Evolutionary conservation across 2,797 vertebrate species (phyloP).

Genomic region (Microctenopoma lineatum): DNA sequence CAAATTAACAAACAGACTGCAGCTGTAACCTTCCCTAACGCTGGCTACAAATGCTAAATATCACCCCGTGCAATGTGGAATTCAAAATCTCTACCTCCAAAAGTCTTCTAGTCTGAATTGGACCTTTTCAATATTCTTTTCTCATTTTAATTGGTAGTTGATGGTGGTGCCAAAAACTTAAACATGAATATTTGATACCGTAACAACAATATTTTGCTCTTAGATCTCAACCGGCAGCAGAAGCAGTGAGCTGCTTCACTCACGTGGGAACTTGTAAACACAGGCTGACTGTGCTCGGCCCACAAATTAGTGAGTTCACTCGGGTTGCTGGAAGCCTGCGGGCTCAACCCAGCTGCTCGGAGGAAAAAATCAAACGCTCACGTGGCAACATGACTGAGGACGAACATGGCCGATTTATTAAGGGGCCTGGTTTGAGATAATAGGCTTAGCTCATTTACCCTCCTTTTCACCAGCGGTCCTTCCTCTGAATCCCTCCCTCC

Average conservation of each 20-base stretch:
- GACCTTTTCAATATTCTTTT: background rate
- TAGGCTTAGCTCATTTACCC: constrained; percentile 69
- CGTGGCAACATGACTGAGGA: constrained; percentile 52
- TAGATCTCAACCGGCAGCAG: constrained; percentile 17
- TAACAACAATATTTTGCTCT: constrained; percentile 21
- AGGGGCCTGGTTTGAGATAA: constrained; percentile 58
- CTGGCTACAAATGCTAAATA: background rate
- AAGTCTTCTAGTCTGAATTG: background rate
- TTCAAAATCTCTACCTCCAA: constrained; percentile 10
- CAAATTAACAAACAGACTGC: too few species aligned
- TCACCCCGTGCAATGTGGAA: background rate
- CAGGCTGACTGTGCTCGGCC: constrained; percentile 45
- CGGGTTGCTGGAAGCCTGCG: constrained; percentile 50
- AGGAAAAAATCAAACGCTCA: constrained; percentile 59
- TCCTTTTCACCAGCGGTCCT: constrained; percentile 50
- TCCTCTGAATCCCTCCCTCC: constrained; percentile 24
- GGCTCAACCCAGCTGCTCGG: constrained; percentile 56
- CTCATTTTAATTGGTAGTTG: constrained; percentile 15
- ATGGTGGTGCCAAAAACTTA: background rate
- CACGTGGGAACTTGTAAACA: constrained; percentile 60
- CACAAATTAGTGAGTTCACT: constrained; percentile 61
- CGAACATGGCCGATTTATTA: constrained; percentile 50
- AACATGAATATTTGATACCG: constrained; percentile 14
- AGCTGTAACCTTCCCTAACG: background rate
- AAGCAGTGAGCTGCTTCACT: constrained; percentile 27